phyloP scores from a whole-genome alignment of 2,888 invertebrate genomes.

The Dichetophora obliterata region DNA sequence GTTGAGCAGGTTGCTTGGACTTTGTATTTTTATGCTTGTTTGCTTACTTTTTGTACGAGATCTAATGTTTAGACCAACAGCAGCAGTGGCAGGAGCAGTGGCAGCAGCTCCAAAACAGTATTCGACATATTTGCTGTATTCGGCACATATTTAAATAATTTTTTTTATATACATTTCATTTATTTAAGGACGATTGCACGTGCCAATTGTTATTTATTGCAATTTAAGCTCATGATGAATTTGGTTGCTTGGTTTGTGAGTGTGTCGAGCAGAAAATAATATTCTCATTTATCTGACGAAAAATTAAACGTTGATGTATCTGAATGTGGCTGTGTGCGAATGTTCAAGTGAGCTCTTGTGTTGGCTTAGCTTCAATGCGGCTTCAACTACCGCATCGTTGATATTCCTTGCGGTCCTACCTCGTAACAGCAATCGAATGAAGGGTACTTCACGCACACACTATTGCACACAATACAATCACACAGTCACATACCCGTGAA shows the following conservation, averaged over 20 bases:
- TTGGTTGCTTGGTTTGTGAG: not conserved
- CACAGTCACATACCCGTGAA: not conserved
- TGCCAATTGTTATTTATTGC: not conserved
- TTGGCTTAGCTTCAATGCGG: conserved; percentile 27
- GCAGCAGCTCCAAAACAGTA: too few relatives aligned
- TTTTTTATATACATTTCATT: too few relatives aligned
- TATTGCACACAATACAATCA: not conserved
- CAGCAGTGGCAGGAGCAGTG: too few relatives aligned
- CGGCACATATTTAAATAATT: too few relatives aligned
- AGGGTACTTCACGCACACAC: conserved; percentile 11
- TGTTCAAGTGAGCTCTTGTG: conserved; percentile 29
- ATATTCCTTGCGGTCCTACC: not conserved
- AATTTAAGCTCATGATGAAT: not conserved
- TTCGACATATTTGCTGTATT: too few relatives aligned
- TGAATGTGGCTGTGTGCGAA: not conserved
- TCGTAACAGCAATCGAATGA: conserved; percentile 35
- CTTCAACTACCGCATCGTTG: not conserved
- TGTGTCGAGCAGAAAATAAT: not conserved
- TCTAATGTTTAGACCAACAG: too few relatives aligned
- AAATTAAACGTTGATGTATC: not conserved
- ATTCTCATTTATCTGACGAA: not conserved
- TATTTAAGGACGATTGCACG: too few relatives aligned
- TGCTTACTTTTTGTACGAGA: not conserved
- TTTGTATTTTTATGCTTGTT: not conserved
- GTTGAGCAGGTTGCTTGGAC: not conserved